These are phyloP conservation scores for Silvanus unidentatus DNA, from an alignment of 2,888 invertebrate species.

Conservation along the genomic window DNA sequence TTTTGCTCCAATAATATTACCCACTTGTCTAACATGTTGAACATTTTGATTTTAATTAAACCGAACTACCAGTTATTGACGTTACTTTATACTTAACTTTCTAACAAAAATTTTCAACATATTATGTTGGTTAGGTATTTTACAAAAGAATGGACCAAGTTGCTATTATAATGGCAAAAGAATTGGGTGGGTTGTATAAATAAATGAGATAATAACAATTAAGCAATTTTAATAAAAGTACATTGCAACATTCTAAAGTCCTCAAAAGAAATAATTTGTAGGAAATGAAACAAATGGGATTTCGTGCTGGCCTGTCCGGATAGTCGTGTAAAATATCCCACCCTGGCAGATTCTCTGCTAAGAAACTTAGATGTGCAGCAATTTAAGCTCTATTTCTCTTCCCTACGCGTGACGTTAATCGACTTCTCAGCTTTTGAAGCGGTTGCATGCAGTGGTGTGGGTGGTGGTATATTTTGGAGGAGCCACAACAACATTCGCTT, in stretches of 20 bases:
- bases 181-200: too few species aligned
- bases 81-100: too few species aligned
- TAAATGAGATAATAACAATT: slow-evolving; percentile 14
- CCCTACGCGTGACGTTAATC: slow-evolving; percentile 46
- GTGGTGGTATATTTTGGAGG: not conserved
- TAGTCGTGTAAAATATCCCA: slow-evolving; percentile 42
- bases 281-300: slow-evolving; percentile 40
- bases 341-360: slow-evolving; percentile 39
- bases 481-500: slow-evolving; percentile 9
- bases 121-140: not conserved
- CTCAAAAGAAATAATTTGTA: slow-evolving; percentile 32
- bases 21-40: not conserved
- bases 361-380: slow-evolving; percentile 45
- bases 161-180: too few species aligned
- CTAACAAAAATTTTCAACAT: not conserved
- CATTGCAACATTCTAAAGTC: slow-evolving; percentile 22
- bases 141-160: too few species aligned
- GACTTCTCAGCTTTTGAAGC: slow-evolving; percentile 44
- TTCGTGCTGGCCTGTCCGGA: slow-evolving; percentile 36
- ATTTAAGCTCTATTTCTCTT: slow-evolving; percentile 48
- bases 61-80: not conserved
- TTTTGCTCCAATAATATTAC: not conserved
- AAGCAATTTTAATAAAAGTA: slow-evolving; percentile 23
- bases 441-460: slow-evolving; percentile 29
- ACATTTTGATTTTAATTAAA: slow-evolving; percentile 7